Evolutionary conservation across 2,113 vertebrate genomes (phyloP), one percentile per base, ranked within the genome.

Genomic region (Colinus virginianus): DNA sequence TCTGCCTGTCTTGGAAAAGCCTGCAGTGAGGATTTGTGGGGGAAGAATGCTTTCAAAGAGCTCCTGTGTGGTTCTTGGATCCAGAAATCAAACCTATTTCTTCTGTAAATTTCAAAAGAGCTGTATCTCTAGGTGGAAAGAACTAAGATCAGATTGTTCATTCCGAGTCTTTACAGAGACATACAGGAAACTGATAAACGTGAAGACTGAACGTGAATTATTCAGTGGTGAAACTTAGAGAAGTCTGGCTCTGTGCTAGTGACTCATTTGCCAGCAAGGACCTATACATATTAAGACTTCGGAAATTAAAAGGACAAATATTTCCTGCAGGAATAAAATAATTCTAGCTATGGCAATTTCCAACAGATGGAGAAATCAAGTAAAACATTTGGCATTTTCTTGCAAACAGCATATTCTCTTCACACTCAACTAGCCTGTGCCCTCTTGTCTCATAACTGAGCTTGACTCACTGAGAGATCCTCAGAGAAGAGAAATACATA

Each of bases 311-410:
- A 95, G 55, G 69, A 67, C 2, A 4, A 94, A 19, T 77, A 91
- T 80, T 93, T 91, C 56, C 68, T 46, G 40, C 53, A 71, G 72
- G 56, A 92, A 71, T 28, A 68, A 84, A 93, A 75, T 63, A 1
- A 89, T 81, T 77, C 62, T 43, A 75, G 28, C n/a, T 51, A 67
- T 7, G 15, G 78, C 38, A 90, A 48, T 61, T 93, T 89, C 77
- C 75, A 85, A 84, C 56, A 95, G 92, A 93, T 80, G 88, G 88
- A 85, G 75, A 92, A 89, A 90, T 78, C n/a, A 94, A 66, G 76
- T 74, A 56, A 91, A 94, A 68, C 38, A 72, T 58, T 85, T 86
- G 80, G 78, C 74, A 84, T 91, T 89, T 95, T 71, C 86, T 61
- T 78, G 53, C 66, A 87, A 78, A 77, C 28, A 13, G 53, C 48